Evolutionary conservation across 2,888 invertebrate species (phyloP), one percentile per base, ranked within the genome.

Genomic region (Allophyes oxyacanthae): DNA sequence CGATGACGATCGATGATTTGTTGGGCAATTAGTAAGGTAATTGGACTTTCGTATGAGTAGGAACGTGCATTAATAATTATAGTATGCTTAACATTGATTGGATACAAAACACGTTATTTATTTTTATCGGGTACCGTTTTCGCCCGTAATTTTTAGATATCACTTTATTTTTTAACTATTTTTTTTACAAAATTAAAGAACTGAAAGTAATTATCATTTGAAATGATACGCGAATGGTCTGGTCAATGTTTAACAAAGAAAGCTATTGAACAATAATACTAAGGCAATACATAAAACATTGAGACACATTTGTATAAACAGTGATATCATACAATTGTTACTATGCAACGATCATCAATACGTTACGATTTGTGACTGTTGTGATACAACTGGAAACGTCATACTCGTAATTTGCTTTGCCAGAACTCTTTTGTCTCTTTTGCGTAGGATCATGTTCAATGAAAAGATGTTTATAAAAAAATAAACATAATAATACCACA

Each of bases 301-400:
- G 64, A 57, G 10, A 56, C 38, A 25, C n/a, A 44, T 32, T 52
- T 52, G 45, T 55, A 32, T 42, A 66, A 66, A 66, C 52, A 60
- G 1, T 52, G 42, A 46, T 66, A 53, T 52, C 49, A 46, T 32
- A 20, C 37, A 20, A 55, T 52, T 44, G 49, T 66, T 48, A 40
- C 60, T 36, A 49, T 34, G 59, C 53, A 20, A 33, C 34, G 33
- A 36, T 34, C 15, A 41, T 41, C 33, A 48, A 42, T 41, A 32
- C 20, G 11, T 20, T 38, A 66, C 9, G 7, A 38, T 50, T 26
- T 30, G 36, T 38, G 25, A 26, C 10, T 28, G 11, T 33, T n/a
- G 15, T 33, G 32, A 20, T 11, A 20, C n/a, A 44, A 36, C 13
- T 37, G 5, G 8, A 37, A 15, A 20, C 37, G 15, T 37, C 15